These are phyloP conservation scores for Caligus rogercresseyi DNA, from an alignment of 1,140 invertebrate species.

Conservation along the genomic window DNA sequence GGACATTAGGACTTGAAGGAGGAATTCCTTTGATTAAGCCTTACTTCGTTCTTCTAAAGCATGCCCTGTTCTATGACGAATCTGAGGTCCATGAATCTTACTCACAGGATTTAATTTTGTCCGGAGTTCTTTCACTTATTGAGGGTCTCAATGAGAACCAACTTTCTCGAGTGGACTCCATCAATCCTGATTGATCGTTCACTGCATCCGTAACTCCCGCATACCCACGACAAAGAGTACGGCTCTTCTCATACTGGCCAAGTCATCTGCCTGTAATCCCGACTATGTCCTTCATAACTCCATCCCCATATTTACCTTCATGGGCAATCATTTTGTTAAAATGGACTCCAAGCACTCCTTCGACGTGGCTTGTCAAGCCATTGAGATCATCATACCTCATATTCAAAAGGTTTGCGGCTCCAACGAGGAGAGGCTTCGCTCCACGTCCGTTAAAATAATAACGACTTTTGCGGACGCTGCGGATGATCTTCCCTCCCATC, in stretches of 20 bases:
- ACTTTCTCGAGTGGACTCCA: background rate
- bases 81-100: background rate
- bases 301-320: constrained; percentile 16
- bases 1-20: background rate
- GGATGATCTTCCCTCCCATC: background rate
- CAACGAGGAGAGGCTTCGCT: background rate
- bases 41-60: background rate
- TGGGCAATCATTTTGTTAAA: constrained; percentile 19
- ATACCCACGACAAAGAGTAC: background rate
- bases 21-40: background rate
- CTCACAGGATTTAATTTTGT: background rate
- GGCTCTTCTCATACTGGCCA: constrained; percentile 15
- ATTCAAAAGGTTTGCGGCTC: constrained; percentile 6
- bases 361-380: constrained; percentile 15
- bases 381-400: constrained; percentile 16
- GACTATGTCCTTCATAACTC: constrained; percentile 18
- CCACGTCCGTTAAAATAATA: background rate
- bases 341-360: constrained; percentile 17
- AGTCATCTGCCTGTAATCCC: background rate
- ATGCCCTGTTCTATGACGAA: background rate
- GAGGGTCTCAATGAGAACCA: background rate
- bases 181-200: constrained; percentile 13
- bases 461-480: constrained; percentile 14
- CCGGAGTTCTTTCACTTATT: background rate
- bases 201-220: constrained; percentile 7